phyloP scores from a whole-genome alignment of 2,888 invertebrate genomes.

The Drosophila niveifrons region DNA sequence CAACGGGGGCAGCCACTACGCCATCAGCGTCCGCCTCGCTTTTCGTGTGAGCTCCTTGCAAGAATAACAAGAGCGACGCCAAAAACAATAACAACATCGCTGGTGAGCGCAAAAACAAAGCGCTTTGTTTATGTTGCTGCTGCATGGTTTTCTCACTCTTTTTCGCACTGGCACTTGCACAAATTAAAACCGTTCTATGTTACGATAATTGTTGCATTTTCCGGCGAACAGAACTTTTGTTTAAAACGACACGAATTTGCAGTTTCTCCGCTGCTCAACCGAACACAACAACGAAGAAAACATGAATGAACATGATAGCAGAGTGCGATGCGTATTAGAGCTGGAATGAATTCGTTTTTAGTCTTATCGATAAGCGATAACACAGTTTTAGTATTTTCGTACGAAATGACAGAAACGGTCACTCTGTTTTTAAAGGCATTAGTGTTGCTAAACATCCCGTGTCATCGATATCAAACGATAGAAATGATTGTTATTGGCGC shows the following conservation, averaged over 20 bases:
- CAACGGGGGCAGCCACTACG: constrained; percentile 41
- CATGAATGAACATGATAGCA: constrained; percentile 48
- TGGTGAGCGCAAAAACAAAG: constrained; percentile 42
- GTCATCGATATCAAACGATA: constrained; percentile 40
- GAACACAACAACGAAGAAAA: constrained; percentile 44
- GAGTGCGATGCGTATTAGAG: neutral
- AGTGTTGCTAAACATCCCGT: constrained; percentile 34
- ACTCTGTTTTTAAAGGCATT: too few species aligned
- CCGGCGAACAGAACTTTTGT: constrained; percentile 7
- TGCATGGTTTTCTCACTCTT: constrained; percentile 40
- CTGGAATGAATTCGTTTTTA: neutral
- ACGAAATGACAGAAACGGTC: neutral
- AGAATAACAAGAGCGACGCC: constrained; percentile 44
- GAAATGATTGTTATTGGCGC: constrained; percentile 35
- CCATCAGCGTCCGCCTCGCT: constrained; percentile 32
- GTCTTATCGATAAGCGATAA: neutral
- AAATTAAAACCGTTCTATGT: constrained; percentile 19
- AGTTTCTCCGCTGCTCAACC: constrained; percentile 19
- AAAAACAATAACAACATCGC: constrained; percentile 45
- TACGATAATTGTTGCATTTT: constrained; percentile 56
- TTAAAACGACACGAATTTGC: constrained; percentile 6
- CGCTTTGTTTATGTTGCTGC: constrained; percentile 43
- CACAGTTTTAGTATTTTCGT: neutral
- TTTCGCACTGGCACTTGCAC: constrained; percentile 18
- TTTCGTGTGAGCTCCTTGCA: constrained; percentile 51